Evolutionary conservation across 1,140 invertebrate genomes (phyloP).

Genomic region (Temnothorax longispinosus): DNA sequence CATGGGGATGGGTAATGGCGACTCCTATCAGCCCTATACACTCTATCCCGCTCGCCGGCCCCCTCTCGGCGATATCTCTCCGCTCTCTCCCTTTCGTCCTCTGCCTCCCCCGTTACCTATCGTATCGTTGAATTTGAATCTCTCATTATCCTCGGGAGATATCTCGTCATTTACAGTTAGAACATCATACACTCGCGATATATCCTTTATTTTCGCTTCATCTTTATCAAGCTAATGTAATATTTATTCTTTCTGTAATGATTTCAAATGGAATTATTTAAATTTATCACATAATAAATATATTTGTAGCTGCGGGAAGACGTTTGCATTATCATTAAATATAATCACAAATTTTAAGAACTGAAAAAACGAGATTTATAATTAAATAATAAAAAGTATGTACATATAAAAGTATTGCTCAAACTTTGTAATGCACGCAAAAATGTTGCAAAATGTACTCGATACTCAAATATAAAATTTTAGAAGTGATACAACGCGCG

Average conservation of each 20-base stretch:
- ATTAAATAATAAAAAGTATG: not conserved
- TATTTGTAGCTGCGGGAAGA: not conserved
- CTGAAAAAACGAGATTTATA: not conserved
- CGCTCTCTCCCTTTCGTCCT: not conserved
- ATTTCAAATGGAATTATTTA: not conserved
- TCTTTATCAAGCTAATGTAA: not conserved
- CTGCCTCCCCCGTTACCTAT: not conserved
- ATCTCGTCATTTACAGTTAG: constrained; percentile 23
- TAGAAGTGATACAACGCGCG: not conserved
- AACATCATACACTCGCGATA: not conserved
- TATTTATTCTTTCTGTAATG: not conserved
- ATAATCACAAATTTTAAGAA: not conserved
- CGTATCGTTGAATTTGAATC: constrained; percentile 41
- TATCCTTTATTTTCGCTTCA: constrained; percentile 1
- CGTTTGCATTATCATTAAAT: not conserved
- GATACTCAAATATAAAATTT: constrained; percentile 5
- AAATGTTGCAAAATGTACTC: not conserved
- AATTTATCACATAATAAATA: not conserved
- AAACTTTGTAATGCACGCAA: not conserved
- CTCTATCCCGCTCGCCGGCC: constrained; percentile 41
- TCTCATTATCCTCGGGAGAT: constrained; percentile 40
- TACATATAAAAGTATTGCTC: not conserved
- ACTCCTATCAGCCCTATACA: constrained; percentile 74
- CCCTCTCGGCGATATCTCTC: not conserved
- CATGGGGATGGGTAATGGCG: constrained; percentile 73